Percentiles rank a stretch among this genome's conserved stretches.
phyloP scores from a whole-genome alignment of 92 coral and sea anemone species.

The Blastomussa wellsi region DNA sequence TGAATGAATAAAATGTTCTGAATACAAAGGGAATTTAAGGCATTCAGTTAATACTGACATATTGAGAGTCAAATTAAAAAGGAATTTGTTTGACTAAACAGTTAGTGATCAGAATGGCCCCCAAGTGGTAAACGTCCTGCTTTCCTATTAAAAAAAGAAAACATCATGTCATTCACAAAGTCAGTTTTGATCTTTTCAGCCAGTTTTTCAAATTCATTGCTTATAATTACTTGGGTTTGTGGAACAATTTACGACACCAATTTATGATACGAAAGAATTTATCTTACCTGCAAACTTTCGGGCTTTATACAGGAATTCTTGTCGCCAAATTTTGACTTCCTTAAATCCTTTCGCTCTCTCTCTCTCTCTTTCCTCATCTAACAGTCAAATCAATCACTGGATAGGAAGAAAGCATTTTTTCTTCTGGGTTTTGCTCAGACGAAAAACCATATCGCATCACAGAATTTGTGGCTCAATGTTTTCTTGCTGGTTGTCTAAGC shows the following conservation, averaged over 20 bases:
- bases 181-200: not conserved
- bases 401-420: not conserved
- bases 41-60: not conserved
- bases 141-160: conserved; percentile 1
- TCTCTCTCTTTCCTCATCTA: not conserved
- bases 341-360: not conserved
- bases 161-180: conserved; percentile 1
- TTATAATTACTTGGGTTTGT: not conserved
- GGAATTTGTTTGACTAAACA: not conserved
- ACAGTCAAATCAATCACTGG: not conserved
- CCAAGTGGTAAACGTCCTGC: not conserved
- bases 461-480: not conserved
- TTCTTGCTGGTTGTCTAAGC: not conserved
- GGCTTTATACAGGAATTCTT: not conserved
- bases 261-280: not conserved
- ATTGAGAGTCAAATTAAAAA: not conserved
- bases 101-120: not conserved
- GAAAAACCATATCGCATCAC: not conserved
- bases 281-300: not conserved
- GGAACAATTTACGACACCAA: not conserved
- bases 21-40: not conserved
- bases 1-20: not conserved
- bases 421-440: not conserved
- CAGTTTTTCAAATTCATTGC: not conserved
- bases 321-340: not conserved